Conservation (phyloP, 2,113 vertebrate genomes). For the Peucedramus taeniatus region DNA sequence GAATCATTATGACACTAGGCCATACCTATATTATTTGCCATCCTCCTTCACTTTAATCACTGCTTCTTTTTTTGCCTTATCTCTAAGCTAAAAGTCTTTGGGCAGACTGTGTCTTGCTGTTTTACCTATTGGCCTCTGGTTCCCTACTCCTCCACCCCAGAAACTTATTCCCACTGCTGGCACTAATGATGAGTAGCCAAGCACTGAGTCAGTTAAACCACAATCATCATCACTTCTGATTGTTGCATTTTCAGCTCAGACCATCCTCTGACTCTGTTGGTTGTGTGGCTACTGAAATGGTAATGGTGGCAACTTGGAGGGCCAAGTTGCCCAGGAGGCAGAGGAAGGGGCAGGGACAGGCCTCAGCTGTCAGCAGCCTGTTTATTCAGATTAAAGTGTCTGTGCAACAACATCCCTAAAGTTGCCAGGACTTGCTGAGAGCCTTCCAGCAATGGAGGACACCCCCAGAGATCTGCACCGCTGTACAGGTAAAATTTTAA, state of each 20-base stretch:
- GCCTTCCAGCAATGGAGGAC: background rate
- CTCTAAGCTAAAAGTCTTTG: background rate
- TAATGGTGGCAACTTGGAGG: background rate
- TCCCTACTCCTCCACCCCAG: background rate
- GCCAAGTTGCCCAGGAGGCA: background rate
- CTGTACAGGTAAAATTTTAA: background rate
- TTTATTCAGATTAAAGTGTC: background rate
- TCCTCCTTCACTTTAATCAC: background rate
- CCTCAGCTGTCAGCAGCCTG: background rate
- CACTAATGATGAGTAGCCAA: background rate
- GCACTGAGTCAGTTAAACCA: background rate
- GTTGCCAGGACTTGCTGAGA: background rate
- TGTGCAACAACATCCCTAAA: background rate
- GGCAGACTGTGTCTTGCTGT: rapidly evolving
- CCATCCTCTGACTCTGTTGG: rapidly evolving
- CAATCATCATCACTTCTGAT: background rate
- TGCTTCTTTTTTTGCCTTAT: background rate
- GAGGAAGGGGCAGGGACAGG: background rate
- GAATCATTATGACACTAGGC: conserved; percentile 11
- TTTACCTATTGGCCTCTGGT: background rate
- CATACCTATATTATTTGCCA: background rate
- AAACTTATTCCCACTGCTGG: background rate
- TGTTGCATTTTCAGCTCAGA: background rate
- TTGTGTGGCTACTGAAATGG: background rate
- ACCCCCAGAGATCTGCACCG: rapidly evolving